Percentiles rank a stretch among this genome's conserved stretches.
Conservation (phyloP, 2,797 vertebrate genomes). For the Lithobates pipiens region DNA sequence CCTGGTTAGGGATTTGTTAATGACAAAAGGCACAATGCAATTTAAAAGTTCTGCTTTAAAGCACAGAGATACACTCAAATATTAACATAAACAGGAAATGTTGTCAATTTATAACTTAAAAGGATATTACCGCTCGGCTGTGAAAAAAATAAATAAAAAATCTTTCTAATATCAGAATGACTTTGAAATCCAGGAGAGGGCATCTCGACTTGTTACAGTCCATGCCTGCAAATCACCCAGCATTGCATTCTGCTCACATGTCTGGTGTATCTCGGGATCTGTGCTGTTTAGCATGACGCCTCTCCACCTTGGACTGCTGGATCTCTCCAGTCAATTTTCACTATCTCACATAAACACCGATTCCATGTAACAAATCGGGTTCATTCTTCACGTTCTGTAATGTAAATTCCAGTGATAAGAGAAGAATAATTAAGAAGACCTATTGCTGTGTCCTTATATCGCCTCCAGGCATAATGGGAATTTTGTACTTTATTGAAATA, state of each 20-base stretch:
- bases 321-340: slow-evolving; percentile 8
- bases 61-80: not conserved
- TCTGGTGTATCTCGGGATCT: not conserved
- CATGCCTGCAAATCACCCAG: slow-evolving; percentile 1
- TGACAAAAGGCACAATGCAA: not conserved
- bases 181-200: slow-evolving; percentile 14
- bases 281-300: not conserved
- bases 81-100: not conserved
- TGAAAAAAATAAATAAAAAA: not conserved
- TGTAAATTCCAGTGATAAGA: slow-evolving; percentile 3
- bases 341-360: not conserved
- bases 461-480: slow-evolving; percentile 12
- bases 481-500: not conserved
- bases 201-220: not conserved
- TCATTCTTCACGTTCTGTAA: not conserved
- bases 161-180: slow-evolving; percentile 3
- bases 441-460: not conserved
- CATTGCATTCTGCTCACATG: slow-evolving; percentile 29
- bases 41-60: not conserved
- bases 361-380: not conserved
- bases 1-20: not conserved
- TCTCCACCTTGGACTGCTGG: not conserved
- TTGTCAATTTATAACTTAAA: slow-evolving; percentile 13
- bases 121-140: slow-evolving; percentile 6
- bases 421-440: slow-evolving; percentile 1